Base-by-base conservation (phyloP, 2,888 invertebrate species). In the Adineta ricciae region DNA sequence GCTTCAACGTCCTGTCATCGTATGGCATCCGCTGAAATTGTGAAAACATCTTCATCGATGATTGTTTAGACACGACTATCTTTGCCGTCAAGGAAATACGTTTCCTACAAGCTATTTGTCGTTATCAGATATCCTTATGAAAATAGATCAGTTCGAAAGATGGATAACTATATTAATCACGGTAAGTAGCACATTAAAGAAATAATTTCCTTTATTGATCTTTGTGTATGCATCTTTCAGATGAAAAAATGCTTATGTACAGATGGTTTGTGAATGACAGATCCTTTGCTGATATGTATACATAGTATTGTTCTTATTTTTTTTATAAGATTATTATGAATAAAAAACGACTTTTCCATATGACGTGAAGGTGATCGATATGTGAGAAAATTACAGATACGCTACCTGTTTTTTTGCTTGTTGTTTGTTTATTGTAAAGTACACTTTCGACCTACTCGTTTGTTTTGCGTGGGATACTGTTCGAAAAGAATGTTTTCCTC, bases 1-100 rank as follows among this genome's bases (percentile, higher is more conserved):
- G 9, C 41, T 78, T 21, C 38, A 41, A 41, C 38, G 78, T n/a
- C 78, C 38, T 41, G 78, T 78, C 38, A 78, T 41, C 11, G 38
- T 78, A 14, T 78, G 78, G 78, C 78, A 78, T 78, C 38, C 78
- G 41, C 8, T 78, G 24, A 78, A 78, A 78, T n/a, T 78, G 16
- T 78, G n/a, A 78, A 64, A 32, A 64, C 64, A 64, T 64, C 32
- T 32, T 27, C 1, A 32, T 32, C 64, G 32, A 19, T 19, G 32
- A 27, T 36, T 32, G 3, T 64, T 64, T 64, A 64, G 19, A 64
- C 64, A 64, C 5, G 32, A 32, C 3, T 36, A 32, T 64, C n/a
- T 32, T 27, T 64, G 32, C 19, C 32, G 19, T 64, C 19, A 64
- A 32, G 1, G n/a, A 32, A 64, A 32, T 4, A 32, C 3, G 32